phyloP scores from a whole-genome alignment of 2,113 vertebrate genomes.

The Tamias sibiricus region DNA sequence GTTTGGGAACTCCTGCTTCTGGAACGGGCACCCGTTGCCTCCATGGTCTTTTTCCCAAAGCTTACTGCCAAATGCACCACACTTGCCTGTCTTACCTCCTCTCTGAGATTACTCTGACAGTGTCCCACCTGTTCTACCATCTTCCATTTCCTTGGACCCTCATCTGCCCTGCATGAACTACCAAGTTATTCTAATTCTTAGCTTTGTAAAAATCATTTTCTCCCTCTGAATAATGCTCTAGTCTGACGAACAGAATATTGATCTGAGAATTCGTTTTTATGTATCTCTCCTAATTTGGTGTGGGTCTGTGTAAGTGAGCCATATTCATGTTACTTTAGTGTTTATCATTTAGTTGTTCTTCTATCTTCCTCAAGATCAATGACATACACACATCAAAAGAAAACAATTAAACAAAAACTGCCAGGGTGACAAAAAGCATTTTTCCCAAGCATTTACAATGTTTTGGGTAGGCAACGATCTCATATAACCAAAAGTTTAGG shows the following conservation, averaged over 20 bases:
- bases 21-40: not conserved
- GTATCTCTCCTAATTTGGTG: not conserved
- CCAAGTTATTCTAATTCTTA: not conserved
- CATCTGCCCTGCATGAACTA: not conserved
- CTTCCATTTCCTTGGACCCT: not conserved
- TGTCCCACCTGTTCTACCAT: not conserved
- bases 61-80: not conserved
- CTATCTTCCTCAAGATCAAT: not conserved
- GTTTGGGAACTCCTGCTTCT: not conserved
- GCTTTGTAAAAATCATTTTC: not conserved
- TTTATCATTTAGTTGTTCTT: not conserved
- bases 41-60: not conserved
- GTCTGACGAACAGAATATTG: not conserved
- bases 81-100: no score
- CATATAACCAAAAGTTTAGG: not conserved
- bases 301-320: not conserved
- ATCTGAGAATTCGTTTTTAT: not conserved
- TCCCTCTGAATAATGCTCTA: not conserved
- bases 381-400: not conserved
- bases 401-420: not conserved
- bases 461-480: not conserved
- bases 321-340: not conserved
- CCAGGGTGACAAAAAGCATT: not conserved
- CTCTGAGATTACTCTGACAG: accelerated
- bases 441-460: not conserved